Evolutionary conservation across 1,140 invertebrate genomes (phyloP), one percentile per base, ranked within the genome.

Genomic region (Chionoecetes opilio): DNA sequence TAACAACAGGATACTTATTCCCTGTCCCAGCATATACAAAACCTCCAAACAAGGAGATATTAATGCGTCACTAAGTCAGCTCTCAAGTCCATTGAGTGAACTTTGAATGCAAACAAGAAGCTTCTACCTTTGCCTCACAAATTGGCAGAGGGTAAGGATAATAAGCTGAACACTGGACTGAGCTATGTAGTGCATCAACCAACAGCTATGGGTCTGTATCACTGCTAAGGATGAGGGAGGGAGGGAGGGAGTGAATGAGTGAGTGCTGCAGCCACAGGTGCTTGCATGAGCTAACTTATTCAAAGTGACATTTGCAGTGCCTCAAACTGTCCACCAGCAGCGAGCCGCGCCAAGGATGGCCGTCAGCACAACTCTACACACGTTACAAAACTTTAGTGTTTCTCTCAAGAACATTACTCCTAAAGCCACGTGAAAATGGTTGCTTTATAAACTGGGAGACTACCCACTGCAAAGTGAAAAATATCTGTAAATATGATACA

Each of bases 391-490:
- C 86, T 94, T 94, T 9, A 95, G 90, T 95, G 94, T 95, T 92
- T 95, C 94, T 75, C 8, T 92, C 31, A 75, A 63, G 94, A 85
- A 53, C 75, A 46, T 86, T 34, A 32, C 82, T 88, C 29, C 75
- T 84, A n/a, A 91, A 32, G 87, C 90, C n/a, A 35, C 84, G 91
- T 86, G 41, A 38, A 75, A 87, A 87, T 17, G 32, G 38, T 87
- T 82, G 82, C 32, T 92, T 93, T 92, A 92, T 35, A 95, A 92
- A 95, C 34, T 92, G 94, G 82, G 82, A 92, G 53, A 95, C 90
- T 92, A 92, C 94, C 82, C 84, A 95, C 94, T 95, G 94, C 94
- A 95, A 82, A 95, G 94, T 95, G 82, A 92, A 95, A 95, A 95
- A 95, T 95, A 95, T 53, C 84, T 95, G 84, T 85, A 95, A 95